A percentile compares a stretch with the other conserved stretches of the same genome.
phyloP scores from a whole-genome alignment of 2,888 invertebrate genomes.

The Cheilosia vernalis region DNA sequence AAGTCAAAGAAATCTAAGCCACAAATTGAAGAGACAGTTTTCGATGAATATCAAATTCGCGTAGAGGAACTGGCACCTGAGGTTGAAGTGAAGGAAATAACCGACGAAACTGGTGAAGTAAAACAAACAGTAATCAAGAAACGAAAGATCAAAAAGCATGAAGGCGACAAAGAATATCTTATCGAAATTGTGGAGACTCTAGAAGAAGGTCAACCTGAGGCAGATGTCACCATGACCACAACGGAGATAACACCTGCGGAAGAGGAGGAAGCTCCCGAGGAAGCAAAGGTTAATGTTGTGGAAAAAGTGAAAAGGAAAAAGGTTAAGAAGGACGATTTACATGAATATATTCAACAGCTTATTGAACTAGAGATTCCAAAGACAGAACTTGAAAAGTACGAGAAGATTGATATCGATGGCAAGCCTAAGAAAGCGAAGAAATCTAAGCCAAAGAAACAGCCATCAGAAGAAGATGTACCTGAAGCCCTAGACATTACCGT shows the following conservation, averaged over 20 bases:
- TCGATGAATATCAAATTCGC: slow-evolving; percentile 78
- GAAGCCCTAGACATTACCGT: slow-evolving; percentile 76
- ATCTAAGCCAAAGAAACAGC: slow-evolving; percentile 78
- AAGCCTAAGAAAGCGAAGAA: slow-evolving; percentile 82
- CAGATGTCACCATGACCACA: slow-evolving; percentile 79
- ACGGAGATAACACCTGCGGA: slow-evolving; percentile 77
- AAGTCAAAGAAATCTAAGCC: slow-evolving; percentile 75
- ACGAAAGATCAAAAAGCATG: slow-evolving; percentile 82
- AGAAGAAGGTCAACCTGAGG: slow-evolving; percentile 82
- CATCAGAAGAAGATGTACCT: slow-evolving; percentile 76
- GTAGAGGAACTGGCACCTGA: slow-evolving; percentile 81
- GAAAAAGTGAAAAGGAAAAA: slow-evolving; percentile 81
- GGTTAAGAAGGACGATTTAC: slow-evolving; percentile 81
- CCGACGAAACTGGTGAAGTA: slow-evolving; percentile 79
- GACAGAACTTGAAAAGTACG: slow-evolving; percentile 83
- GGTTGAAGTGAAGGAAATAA: slow-evolving; percentile 81
- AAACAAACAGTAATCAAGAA: slow-evolving; percentile 80
- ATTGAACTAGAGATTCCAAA: slow-evolving; percentile 83
- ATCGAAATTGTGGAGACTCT: slow-evolving; percentile 83
- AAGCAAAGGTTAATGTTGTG: slow-evolving; percentile 75
- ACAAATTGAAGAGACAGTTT: slow-evolving; percentile 45
- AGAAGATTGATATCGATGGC: slow-evolving; percentile 82
- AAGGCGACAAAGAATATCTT: slow-evolving; percentile 83
- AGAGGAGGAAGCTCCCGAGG: slow-evolving; percentile 66
- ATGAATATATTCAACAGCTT: slow-evolving; percentile 81